Conservation (phyloP, 2,113 vertebrate genomes). For the Lota lota region DNA sequence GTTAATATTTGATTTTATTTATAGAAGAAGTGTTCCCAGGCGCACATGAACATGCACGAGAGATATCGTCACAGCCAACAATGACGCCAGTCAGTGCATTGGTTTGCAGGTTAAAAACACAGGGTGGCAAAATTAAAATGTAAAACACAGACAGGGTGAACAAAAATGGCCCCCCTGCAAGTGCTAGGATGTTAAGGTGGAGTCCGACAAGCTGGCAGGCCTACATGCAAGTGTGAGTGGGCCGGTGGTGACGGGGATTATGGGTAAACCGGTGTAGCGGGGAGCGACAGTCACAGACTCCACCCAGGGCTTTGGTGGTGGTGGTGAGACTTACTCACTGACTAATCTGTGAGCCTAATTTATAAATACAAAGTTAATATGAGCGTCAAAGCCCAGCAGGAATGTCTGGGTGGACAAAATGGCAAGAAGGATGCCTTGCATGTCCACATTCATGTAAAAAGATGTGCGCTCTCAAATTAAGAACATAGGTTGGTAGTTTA, state of each 20-base stretch:
- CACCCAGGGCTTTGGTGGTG: conserved; percentile 32
- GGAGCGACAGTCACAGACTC: conserved; percentile 32
- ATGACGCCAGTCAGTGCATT: too few species aligned
- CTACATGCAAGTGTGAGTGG: conserved; percentile 53
- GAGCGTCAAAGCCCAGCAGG: not conserved
- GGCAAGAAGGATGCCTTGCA: too few species aligned
- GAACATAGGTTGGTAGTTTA: too few species aligned
- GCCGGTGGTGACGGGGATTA: conserved; percentile 21
- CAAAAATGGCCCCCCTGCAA: conserved; percentile 17
- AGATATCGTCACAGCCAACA: conserved; percentile 12
- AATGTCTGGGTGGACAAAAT: not conserved
- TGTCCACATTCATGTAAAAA: too few species aligned
- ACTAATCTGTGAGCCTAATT: too few species aligned
- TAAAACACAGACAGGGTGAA: conserved; percentile 31
- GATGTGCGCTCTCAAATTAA: too few species aligned
- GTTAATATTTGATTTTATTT: not conserved
- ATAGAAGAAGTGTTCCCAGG: conserved; percentile 15
- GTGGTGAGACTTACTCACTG: not conserved
- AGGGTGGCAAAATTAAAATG: too few species aligned
- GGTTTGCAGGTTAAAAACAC: too few species aligned
- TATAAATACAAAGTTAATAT: conserved; percentile 5
- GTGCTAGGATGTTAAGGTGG: conserved; percentile 38
- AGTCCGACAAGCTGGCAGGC: conserved; percentile 28
- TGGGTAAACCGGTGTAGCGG: conserved; percentile 30
- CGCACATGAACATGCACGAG: conserved; percentile 1